Evolutionary conservation across 2,113 vertebrate species (phyloP).

Genomic region (Chrysemys picta): DNA sequence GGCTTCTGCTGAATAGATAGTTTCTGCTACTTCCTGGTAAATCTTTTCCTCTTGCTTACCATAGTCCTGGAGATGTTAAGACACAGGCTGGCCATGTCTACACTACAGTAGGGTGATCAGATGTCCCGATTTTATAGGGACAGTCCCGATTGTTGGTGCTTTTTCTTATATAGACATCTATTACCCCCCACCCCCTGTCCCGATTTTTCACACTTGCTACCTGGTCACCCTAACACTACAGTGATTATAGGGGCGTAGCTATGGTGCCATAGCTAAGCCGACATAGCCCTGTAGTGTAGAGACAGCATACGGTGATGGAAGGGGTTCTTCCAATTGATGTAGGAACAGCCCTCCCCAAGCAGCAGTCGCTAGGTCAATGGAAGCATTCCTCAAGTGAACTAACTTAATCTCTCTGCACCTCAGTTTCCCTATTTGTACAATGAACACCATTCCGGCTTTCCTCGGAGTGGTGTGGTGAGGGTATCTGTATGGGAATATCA

Average conservation of each 20-base stretch:
- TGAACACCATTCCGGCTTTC: neutral
- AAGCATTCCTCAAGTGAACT: no score
- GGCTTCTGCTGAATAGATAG: neutral
- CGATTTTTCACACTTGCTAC: no score
- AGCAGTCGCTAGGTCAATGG: neutral
- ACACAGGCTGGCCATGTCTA: neutral
- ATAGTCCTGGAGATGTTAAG: neutral
- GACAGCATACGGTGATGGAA: neutral
- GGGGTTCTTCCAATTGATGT: neutral
- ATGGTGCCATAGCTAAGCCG: neutral
- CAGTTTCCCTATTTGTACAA: neutral
- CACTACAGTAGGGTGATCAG: no score
- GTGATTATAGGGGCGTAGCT: neutral
- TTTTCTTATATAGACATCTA: no score
- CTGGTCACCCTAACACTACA: neutral
- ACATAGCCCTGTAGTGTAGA: neutral
- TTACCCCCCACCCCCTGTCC: no score
- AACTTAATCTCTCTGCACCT: no score
- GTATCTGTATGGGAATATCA: neutral
- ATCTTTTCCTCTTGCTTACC: neutral
- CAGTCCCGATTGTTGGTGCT: no score
- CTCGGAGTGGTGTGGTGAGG: no score
- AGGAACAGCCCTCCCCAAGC: neutral
- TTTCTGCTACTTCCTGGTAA: neutral
- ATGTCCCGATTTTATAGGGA: no score